Conservation (phyloP, 1,140 invertebrate genomes). For the Tribolium madens region DNA sequence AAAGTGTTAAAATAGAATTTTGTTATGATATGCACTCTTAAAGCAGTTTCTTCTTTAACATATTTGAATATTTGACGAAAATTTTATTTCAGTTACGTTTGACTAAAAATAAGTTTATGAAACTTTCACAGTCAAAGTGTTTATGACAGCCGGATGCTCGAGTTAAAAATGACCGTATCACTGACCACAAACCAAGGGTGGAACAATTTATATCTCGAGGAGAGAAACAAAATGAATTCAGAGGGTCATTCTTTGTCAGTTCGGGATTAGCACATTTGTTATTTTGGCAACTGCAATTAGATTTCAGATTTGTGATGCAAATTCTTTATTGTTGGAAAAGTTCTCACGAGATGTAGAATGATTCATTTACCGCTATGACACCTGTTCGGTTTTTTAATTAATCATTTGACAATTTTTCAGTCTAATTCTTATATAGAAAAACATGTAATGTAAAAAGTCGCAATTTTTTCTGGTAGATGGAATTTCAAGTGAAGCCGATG, state of each 20-base stretch:
- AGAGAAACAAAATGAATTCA: conserved; percentile 10
- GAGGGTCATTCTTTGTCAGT: neutral
- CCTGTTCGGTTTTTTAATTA: neutral
- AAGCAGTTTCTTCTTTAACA: neutral
- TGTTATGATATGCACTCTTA: neutral
- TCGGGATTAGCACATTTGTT: neutral
- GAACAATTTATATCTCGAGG: conserved; percentile 10
- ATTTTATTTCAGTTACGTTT: neutral
- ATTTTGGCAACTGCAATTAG: neutral
- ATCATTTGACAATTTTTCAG: neutral
- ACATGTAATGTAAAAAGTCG: no score
- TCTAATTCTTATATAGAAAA: no score
- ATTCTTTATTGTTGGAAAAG: no score
- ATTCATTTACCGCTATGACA: neutral
- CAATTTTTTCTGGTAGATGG: no score
- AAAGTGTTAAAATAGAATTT: neutral
- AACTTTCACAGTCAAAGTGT: conserved; percentile 16
- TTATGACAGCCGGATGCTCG: conserved; percentile 13
- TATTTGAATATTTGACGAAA: neutral
- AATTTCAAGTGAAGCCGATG: no score
- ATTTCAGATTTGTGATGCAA: neutral
- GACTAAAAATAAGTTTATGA: neutral
- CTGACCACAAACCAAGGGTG: conserved; percentile 15
- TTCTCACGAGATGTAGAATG: neutral
- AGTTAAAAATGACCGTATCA: conserved; percentile 16